These are phyloP conservation scores for Blera fallax DNA, from an alignment of 2,888 invertebrate genomes.

Conservation along the genomic window DNA sequence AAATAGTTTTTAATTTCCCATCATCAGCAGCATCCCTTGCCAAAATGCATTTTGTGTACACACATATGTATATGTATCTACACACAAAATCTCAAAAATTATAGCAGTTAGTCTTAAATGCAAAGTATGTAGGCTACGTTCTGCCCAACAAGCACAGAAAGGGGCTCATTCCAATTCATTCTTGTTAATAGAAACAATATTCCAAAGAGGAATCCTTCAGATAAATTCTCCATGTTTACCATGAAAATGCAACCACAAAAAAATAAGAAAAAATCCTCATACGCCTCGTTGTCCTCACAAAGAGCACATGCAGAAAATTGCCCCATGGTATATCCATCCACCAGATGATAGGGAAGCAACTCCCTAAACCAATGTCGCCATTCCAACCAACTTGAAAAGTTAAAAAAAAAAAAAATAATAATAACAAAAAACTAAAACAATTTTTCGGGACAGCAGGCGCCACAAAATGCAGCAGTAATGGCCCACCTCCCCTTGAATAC, in stretches of 20 bases:
- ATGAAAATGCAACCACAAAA: constrained; percentile 2
- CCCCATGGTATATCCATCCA: constrained; percentile 15
- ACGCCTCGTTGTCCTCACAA: neutral
- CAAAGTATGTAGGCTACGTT: neutral
- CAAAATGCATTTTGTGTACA: neutral
- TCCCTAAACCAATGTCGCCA: constrained; percentile 31
- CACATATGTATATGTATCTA: neutral
- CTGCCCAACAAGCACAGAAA: neutral
- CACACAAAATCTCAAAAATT: neutral
- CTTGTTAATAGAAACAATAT: constrained; percentile 6
- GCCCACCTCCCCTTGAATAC: neutral
- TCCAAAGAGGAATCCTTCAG: neutral
- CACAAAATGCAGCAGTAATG: constrained; percentile 42
- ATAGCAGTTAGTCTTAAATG: neutral
- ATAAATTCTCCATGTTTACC: constrained; percentile 11
- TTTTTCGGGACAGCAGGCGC: constrained; percentile 59
- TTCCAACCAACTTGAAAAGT: constrained; percentile 33
- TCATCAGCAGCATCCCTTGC: neutral
- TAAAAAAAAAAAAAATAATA: constrained; percentile 27
- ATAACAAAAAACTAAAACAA: constrained; percentile 40
- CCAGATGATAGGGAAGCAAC: neutral
- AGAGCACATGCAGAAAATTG: constrained; percentile 5
- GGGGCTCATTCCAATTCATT: neutral
- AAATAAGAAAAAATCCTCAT: neutral
- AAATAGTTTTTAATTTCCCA: neutral